Percentiles rank a stretch among this genome's conserved stretches.
phyloP scores from a whole-genome alignment of 2,797 vertebrate species.

The Martes flavigula region DNA sequence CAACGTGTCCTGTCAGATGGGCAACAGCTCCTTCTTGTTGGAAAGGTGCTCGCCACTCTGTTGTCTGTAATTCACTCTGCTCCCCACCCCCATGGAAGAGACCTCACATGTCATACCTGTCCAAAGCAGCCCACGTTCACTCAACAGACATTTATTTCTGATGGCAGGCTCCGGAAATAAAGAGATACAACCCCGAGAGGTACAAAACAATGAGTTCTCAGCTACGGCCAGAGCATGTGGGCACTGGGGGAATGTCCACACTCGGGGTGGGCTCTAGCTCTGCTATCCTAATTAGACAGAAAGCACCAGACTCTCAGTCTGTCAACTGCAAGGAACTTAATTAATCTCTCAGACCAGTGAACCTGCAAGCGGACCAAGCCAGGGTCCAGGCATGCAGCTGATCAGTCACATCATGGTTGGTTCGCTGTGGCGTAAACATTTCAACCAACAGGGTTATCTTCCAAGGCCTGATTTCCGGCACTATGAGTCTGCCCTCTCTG shows the following conservation, averaged over 20 bases:
- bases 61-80: background rate
- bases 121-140: rapidly evolving
- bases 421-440: background rate
- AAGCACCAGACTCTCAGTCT: background rate
- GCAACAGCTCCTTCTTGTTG: background rate
- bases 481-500: background rate
- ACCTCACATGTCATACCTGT: background rate
- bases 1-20: rapidly evolving
- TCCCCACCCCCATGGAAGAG: background rate
- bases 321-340: background rate
- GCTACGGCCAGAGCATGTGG: rapidly evolving
- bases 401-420: background rate
- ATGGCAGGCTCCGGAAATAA: background rate
- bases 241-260: rapidly evolving
- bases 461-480: background rate
- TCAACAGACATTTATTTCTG: background rate
- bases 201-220: rapidly evolving
- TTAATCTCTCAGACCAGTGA: background rate
- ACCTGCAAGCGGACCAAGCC: background rate
- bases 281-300: background rate
- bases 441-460: background rate
- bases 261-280: background rate
- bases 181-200: background rate
- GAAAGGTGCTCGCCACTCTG: background rate
- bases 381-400: background rate